Conservation (phyloP, 2,888 invertebrate genomes). For the Diaprepes abbreviatus region DNA sequence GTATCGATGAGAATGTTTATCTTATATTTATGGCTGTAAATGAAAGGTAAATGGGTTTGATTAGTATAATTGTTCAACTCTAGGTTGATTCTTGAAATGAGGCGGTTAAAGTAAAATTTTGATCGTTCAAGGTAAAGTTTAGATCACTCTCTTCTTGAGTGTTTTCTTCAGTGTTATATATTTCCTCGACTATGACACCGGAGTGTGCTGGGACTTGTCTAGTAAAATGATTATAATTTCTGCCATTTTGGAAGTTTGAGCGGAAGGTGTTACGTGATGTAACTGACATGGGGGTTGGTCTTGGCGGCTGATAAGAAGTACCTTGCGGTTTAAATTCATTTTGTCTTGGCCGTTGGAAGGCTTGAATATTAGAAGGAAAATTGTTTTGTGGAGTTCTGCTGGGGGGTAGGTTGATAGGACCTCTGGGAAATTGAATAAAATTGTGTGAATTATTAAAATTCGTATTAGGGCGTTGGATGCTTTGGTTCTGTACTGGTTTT, state of each 20-base stretch:
- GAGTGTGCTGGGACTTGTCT: neutral
- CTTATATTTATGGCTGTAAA: slow-evolving; percentile 5
- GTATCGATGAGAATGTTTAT: slow-evolving; percentile 10
- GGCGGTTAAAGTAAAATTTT: neutral
- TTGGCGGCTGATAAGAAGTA: neutral
- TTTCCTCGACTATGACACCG: slow-evolving; percentile 6
- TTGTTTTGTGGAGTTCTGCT: neutral
- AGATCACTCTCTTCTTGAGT: neutral
- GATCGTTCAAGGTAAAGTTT: no score
- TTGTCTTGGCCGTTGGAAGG: neutral
- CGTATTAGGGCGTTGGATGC: no score
- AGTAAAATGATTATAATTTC: neutral
- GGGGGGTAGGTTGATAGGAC: neutral
- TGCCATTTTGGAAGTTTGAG: neutral
- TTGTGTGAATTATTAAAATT: no score
- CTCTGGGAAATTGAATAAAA: slow-evolving; percentile 4
- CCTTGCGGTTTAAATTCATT: slow-evolving; percentile 1
- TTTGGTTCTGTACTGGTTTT: no score
- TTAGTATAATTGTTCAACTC: neutral
- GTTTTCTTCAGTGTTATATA: slow-evolving; percentile 2
- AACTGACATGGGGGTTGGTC: slow-evolving; percentile 1
- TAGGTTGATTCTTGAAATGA: slow-evolving; percentile 1
- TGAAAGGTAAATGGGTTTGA: slow-evolving; percentile 7
- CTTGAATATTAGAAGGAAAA: neutral
- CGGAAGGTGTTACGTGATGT: neutral